These are phyloP conservation scores for Montifringilla adamsi DNA, from an alignment of 2,113 vertebrate genomes.

Conservation along the genomic window DNA sequence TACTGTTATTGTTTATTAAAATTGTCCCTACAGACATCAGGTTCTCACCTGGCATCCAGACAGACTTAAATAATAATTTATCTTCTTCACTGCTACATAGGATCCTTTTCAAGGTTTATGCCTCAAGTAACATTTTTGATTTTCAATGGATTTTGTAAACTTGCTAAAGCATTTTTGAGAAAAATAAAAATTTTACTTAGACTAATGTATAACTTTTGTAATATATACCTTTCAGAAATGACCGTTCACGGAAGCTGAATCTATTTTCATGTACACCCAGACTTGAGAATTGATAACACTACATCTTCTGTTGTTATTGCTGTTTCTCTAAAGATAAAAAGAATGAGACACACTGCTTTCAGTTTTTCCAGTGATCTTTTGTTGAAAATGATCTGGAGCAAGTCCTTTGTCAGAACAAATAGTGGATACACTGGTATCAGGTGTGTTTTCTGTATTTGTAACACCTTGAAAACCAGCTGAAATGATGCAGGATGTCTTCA, in stretches of 20 bases:
- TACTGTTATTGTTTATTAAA: not conserved
- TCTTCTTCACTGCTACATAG: not conserved
- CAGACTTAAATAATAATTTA: not conserved
- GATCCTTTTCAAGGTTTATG: not conserved
- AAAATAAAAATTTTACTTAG: not conserved
- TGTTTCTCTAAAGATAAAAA: not conserved
- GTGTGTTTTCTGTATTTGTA: not conserved
- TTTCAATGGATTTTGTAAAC: not conserved
- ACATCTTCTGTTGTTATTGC: not conserved
- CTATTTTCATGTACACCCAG: not conserved
- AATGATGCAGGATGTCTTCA: not conserved
- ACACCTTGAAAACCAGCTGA: not conserved
- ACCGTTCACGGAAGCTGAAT: not conserved
- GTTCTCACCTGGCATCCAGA: not conserved
- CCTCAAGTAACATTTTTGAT: not conserved
- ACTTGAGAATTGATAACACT: not conserved
- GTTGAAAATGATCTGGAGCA: not conserved
- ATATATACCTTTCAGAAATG: not conserved
- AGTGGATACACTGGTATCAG: not conserved
- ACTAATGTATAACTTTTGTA: not conserved
- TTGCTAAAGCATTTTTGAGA: not conserved
- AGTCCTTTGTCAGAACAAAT: not conserved
- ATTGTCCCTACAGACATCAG: not conserved
- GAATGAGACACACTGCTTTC: not conserved
- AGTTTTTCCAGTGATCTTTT: not conserved